Conservation (phyloP, 2,888 invertebrate species). For the Microplitis deprimator region DNA sequence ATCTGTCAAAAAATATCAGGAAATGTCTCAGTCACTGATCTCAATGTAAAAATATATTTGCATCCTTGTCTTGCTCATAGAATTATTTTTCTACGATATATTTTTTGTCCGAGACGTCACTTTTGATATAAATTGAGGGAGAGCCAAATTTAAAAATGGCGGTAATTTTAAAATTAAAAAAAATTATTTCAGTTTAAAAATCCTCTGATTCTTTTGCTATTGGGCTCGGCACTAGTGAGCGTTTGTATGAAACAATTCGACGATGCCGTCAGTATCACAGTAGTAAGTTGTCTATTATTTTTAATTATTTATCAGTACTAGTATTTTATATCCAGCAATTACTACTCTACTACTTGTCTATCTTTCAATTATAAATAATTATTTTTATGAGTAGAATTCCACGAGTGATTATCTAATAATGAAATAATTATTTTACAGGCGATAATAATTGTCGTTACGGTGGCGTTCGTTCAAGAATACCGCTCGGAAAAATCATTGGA, state of each 20-base stretch:
- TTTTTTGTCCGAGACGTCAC: too few relatives aligned
- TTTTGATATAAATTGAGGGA: too few relatives aligned
- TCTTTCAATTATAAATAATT: too few relatives aligned
- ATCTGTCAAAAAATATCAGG: not conserved
- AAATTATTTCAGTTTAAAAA: conserved; percentile 87
- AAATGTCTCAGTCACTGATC: too few relatives aligned
- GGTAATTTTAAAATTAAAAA: not conserved
- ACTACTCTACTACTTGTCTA: too few relatives aligned
- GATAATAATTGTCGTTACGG: conserved; percentile 90
- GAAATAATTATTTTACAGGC: conserved; percentile 70
- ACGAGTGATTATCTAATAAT: too few relatives aligned
- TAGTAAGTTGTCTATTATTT: conserved; percentile 79
- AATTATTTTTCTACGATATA: too few relatives aligned
- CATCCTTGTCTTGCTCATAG: too few relatives aligned
- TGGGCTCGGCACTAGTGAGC: conserved; percentile 95
- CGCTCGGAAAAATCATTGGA: conserved; percentile 98
- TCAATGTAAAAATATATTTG: too few relatives aligned
- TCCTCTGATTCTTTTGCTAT: conserved; percentile 92
- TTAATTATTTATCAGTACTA: not conserved
- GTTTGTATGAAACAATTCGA: conserved; percentile 97
- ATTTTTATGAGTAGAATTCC: too few relatives aligned
- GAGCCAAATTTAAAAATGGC: not conserved
- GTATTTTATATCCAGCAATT: conserved; percentile 30
- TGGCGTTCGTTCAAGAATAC: conserved; percentile 99
- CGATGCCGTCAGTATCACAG: conserved; percentile 99